Conservation (phyloP, 2,113 vertebrate genomes). For the Centropristis striata region DNA sequence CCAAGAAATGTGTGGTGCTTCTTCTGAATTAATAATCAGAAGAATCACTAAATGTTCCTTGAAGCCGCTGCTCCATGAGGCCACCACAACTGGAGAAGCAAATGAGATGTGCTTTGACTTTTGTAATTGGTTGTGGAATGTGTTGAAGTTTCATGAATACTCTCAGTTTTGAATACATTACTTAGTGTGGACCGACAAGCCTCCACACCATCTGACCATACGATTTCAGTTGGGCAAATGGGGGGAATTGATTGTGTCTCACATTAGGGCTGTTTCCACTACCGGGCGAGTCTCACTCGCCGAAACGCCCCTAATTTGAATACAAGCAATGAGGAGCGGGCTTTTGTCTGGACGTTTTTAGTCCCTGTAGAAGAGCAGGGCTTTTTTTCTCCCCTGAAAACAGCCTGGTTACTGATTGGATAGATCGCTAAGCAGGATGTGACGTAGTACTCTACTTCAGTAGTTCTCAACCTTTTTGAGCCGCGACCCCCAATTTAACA, state of each 20-base stretch:
- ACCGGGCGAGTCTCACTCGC: too few relatives aligned
- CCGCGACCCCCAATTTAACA: too few relatives aligned
- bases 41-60: neutral
- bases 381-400: too few relatives aligned
- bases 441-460: too few relatives aligned
- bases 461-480: too few relatives aligned
- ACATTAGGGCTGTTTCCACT: too few relatives aligned
- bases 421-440: too few relatives aligned
- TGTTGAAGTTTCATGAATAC: constrained; percentile 12
- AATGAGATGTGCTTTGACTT: neutral
- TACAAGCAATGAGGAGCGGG: too few relatives aligned
- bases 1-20: neutral
- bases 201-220: neutral
- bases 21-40: neutral
- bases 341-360: too few relatives aligned
- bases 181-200: neutral
- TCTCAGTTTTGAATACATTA: neutral
- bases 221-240: neutral
- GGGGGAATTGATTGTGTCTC: neutral
- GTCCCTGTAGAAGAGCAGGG: too few relatives aligned
- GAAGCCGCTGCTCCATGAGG: neutral
- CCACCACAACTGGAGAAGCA: neutral
- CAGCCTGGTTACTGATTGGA: too few relatives aligned
- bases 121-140: neutral
- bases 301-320: too few relatives aligned